These are phyloP conservation scores for Halictus rubicundus DNA, from an alignment of 1,140 invertebrate genomes.

Conservation along the genomic window DNA sequence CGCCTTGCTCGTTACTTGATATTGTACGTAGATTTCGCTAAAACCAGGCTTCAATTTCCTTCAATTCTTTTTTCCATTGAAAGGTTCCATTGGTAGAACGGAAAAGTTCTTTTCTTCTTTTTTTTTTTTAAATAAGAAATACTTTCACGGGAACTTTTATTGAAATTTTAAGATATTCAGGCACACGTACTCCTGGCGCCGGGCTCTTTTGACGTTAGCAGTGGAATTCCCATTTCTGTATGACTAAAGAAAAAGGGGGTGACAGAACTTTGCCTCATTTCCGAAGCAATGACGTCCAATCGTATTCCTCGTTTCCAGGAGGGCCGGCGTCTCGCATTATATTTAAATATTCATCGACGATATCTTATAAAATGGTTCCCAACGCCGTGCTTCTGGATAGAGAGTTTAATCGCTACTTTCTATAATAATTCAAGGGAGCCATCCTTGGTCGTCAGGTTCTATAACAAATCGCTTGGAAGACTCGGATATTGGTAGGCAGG, in stretches of 20 bases:
- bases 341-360: slow-evolving; percentile 70
- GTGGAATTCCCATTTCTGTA: slow-evolving; percentile 48
- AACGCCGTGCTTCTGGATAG: slow-evolving; percentile 55
- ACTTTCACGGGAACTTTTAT: slow-evolving; percentile 23
- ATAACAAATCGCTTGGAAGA: slow-evolving; percentile 35
- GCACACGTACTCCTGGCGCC: not conserved
- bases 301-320: slow-evolving; percentile 13
- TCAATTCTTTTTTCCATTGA: not conserved
- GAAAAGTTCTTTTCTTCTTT: no score
- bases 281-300: slow-evolving; percentile 35
- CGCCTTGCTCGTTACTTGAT: no score
- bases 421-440: slow-evolving; percentile 71
- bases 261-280: slow-evolving; percentile 47
- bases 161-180: slow-evolving; percentile 51
- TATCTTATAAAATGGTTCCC: slow-evolving; percentile 63
- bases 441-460: slow-evolving; percentile 10
- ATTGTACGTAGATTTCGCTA: not conserved
- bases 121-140: not conserved
- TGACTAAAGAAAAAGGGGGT: not conserved
- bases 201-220: slow-evolving; percentile 17
- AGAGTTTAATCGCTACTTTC: slow-evolving; percentile 72
- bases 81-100: no score
- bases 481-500: slow-evolving; percentile 56
- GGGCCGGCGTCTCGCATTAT: slow-evolving; percentile 41
- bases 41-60: not conserved